phyloP scores from a whole-genome alignment of 2,797 vertebrate species.

The Lateolabrax maculatus region DNA sequence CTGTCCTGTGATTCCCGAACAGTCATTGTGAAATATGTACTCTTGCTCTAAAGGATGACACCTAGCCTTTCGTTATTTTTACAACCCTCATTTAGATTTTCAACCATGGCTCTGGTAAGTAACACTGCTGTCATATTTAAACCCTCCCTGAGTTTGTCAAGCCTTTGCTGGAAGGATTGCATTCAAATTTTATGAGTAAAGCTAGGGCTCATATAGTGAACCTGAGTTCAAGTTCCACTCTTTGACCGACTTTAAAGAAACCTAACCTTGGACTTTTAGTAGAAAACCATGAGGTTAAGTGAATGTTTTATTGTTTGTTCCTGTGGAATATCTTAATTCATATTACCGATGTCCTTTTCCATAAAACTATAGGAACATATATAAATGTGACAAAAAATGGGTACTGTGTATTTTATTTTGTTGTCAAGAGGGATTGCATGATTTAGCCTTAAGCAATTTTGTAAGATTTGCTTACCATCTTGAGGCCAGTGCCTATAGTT shows the following conservation, averaged over 20 bases:
- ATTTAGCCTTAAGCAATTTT: conserved; percentile 13
- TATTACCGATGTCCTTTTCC: conserved; percentile 31
- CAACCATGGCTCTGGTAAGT: conserved; percentile 44
- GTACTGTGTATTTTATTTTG: conserved; percentile 22
- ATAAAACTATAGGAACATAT: conserved; percentile 8
- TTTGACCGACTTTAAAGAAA: conserved; percentile 60
- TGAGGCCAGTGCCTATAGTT: background rate
- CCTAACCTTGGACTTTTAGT: conserved; percentile 34
- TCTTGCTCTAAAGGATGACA: conserved; percentile 57
- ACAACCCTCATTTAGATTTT: conserved; percentile 54
- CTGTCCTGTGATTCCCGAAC: conserved; percentile 50
- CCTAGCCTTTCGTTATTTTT: conserved; percentile 62
- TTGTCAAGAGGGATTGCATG: conserved; percentile 10
- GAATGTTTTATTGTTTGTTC: conserved; percentile 53
- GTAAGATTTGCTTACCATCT: conserved; percentile 22
- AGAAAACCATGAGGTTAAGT: conserved; percentile 39
- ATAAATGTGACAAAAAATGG: background rate
- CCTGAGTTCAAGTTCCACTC: conserved; percentile 40
- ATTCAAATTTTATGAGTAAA: conserved; percentile 52
- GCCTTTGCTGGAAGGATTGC: conserved; percentile 42
- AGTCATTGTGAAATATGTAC: conserved; percentile 59
- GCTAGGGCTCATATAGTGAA: conserved; percentile 41
- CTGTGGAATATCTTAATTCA: conserved; percentile 26
- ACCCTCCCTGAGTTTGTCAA: conserved; percentile 37
- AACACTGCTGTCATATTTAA: conserved; percentile 53